phyloP scores from a whole-genome alignment of 2,888 invertebrate genomes.

The Argyresthia albistria region DNA sequence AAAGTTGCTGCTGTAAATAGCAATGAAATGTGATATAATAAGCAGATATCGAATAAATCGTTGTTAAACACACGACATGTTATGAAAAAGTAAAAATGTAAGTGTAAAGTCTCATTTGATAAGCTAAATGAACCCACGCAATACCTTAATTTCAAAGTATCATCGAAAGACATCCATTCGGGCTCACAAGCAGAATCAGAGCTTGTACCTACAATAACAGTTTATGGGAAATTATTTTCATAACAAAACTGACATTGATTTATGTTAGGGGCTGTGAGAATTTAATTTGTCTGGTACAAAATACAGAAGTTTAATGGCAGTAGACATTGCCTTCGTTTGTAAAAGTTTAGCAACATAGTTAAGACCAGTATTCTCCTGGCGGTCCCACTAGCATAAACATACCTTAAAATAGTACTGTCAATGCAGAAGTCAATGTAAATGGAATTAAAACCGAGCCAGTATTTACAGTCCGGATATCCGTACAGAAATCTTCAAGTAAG shows the following conservation, averaged over 20 bases:
- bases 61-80: not conserved
- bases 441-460: constrained; percentile 62
- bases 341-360: no score
- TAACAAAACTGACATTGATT: not conserved
- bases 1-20: constrained; percentile 49
- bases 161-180: no score
- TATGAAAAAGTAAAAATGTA: no score
- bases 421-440: constrained; percentile 19
- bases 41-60: constrained; percentile 27
- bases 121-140: no score
- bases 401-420: not conserved
- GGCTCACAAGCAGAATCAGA: no score
- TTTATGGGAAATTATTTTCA: not conserved
- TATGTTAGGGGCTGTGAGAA: no score
- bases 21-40: constrained; percentile 14
- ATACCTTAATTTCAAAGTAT: no score
- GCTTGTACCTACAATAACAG: not conserved
- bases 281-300: no score
- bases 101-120: no score
- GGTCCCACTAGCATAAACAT: not conserved
- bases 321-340: no score
- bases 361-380: no score
- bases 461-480: constrained; percentile 63
- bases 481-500: constrained; percentile 51
- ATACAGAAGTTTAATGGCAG: no score